Conservation (phyloP, 1,140 invertebrate genomes). For the Grapholita molesta region DNA sequence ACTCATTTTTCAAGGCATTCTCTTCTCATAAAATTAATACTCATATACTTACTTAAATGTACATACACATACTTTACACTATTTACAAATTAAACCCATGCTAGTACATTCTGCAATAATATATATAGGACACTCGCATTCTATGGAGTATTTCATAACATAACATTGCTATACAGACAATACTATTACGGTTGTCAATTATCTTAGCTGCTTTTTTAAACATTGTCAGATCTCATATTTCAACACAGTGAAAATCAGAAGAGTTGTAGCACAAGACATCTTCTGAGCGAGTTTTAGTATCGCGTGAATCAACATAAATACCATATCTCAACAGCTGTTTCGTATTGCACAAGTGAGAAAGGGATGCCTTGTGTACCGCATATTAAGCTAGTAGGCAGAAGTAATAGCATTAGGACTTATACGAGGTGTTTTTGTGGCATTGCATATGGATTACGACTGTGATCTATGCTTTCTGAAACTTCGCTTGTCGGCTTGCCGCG, state of each 20-base stretch:
- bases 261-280: too few relatives aligned
- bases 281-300: neutral
- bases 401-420: neutral
- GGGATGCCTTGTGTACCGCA: neutral
- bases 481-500: conserved; percentile 92
- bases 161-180: neutral
- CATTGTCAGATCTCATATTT: neutral
- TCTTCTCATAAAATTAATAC: conserved; percentile 36
- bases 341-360: neutral
- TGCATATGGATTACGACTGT: conserved; percentile 53
- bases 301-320: neutral
- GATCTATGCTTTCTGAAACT: conserved; percentile 89
- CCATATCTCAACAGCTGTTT: neutral
- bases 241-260: neutral
- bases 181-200: neutral
- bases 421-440: neutral
- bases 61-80: conserved; percentile 33
- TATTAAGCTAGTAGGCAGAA: neutral
- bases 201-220: neutral
- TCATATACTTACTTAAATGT: conserved; percentile 27
- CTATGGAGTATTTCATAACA: neutral
- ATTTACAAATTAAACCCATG: conserved; percentile 31
- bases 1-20: conserved; percentile 43
- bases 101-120: conserved; percentile 4
- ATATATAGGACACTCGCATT: neutral